Base-by-base conservation (phyloP, 2,888 invertebrate species). In the Drosophila colorata region DNA sequence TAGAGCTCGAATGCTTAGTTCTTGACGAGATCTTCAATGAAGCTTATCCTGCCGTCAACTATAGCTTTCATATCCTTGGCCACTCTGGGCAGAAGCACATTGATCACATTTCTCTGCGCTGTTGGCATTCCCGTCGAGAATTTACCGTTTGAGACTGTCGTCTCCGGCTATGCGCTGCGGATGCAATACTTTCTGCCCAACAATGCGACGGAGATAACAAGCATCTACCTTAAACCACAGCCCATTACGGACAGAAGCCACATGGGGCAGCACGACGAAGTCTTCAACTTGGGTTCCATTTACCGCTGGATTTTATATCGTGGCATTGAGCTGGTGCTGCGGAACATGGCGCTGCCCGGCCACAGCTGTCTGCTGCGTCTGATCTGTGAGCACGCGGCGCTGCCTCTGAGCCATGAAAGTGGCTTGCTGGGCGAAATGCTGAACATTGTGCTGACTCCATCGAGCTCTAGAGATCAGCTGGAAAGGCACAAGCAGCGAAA, bases 371-470 rank as follows among this genome's bases (percentile, higher is more conserved):
- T 96, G 80, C 92, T 96, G 71, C 94, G 95, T 80, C 94, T 95
- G 78, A 95, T 97, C 90, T 96, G 96, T 90, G 96, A 96, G 91
- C 94, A 95, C 37, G 95, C 96, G 0, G 94, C 95, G 83, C 93
- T 94, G 68, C 94, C 96, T 52, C 94, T 96, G 85, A 94, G 93
- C 76, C 93, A 94, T 88, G 94, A 94, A 82, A 95, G 95, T 83
- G 96, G 96, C 13, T 93, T 97, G 83, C 93, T 96, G 74, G 96
- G 95, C 31, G 95, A 96, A 93, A 93, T 96, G 87, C 93, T 96
- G 74, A 95, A 96, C 92, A 95, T 96, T 80, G 91, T 96, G 89
- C 94, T 97, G 90, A 95, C 95, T 95, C 96, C 96, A 16, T 96
- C 96, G 11, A 93, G 94, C 33, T 96, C 95, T 0, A 92, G 90